A percentile compares a stretch with the other conserved stretches of the same genome.
phyloP scores from a whole-genome alignment of 2,113 vertebrate species.

The Festucalex cinctus region DNA sequence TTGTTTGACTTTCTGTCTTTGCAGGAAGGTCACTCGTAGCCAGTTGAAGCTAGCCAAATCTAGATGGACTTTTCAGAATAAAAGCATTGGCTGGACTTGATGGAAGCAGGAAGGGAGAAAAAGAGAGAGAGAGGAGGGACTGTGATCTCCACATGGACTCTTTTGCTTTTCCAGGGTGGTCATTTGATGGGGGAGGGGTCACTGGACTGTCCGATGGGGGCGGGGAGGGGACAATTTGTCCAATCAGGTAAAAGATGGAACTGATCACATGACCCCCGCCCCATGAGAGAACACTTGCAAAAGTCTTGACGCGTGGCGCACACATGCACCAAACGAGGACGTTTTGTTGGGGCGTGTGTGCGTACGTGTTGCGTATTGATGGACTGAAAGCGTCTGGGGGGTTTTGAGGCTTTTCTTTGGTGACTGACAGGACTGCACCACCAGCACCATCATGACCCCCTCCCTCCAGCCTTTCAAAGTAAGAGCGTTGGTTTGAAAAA shows the following conservation, averaged over 20 bases:
- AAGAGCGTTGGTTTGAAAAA: slow-evolving; percentile 80
- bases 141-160: slow-evolving; percentile 29
- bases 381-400: slow-evolving; percentile 13
- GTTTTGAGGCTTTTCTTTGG: slow-evolving; percentile 34
- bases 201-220: slow-evolving; percentile 33
- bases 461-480: slow-evolving; percentile 75
- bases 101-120: slow-evolving; percentile 8
- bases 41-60: slow-evolving; percentile 22
- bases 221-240: not conserved
- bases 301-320: not conserved
- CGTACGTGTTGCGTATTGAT: slow-evolving; percentile 20
- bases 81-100: slow-evolving; percentile 57
- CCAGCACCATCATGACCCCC: slow-evolving; percentile 51
- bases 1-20: slow-evolving; percentile 30
- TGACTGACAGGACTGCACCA: slow-evolving; percentile 60
- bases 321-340: slow-evolving; percentile 48
- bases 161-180: slow-evolving; percentile 13
- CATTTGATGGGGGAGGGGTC: slow-evolving; percentile 8
- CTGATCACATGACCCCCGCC: slow-evolving; percentile 14
- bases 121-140: slow-evolving; percentile 18
- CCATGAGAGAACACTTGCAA: slow-evolving; percentile 1
- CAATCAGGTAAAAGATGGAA: slow-evolving; percentile 33
- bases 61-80: slow-evolving; percentile 56
- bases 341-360: slow-evolving; percentile 3
- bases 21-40: slow-evolving; percentile 44